Base-by-base conservation (phyloP, 1,140 invertebrate genomes). In the Homarus americanus region DNA sequence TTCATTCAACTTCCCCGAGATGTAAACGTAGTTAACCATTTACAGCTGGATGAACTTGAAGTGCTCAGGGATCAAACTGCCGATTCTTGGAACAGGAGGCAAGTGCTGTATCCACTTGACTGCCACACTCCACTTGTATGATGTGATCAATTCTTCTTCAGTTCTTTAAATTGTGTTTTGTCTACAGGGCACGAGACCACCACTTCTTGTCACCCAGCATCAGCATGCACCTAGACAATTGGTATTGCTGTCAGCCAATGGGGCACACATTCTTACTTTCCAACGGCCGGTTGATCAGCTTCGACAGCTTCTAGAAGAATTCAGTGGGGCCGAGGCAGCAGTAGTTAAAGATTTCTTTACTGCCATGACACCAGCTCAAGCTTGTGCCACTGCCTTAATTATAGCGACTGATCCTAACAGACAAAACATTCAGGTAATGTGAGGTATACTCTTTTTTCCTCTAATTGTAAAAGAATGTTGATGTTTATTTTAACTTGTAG, bases 371-470 rank as follows among this genome's bases (percentile, higher is more conserved):
- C 95, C 96, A 49, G 96, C 97, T 75, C 97, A 99, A 94, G 98
- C 98, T 0, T 98, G 98, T 94, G 97, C 97, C 0, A 98, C 97
- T 9, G 97, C 97, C 87, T 94, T 99, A 3, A 96, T 98, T 92
- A 94, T 99, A 75, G 98, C 98, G 0, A 98, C 97, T 69, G 95
- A 96, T 92, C 96, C 96, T 93, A 96, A 94, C 93, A 94, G 95
- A 84, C 96, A 95, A 91, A 96, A 97, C 89, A 95, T 96, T 41
- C 96, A 97, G 93, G 95, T 98, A 53, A 58, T 78, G n/a, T n/a
- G n/a, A n/a, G n/a, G n/a, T n/a, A 38, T 53, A 15, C 12, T 34
- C 5, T 49, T 10, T 49, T 49, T 49, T 49, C 7, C 44, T 15
- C 44, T 10, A 49, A 49, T 49, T 49, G 44, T 1, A n/a, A n/a